Base-by-base conservation (phyloP, 2,797 vertebrate genomes). In the Helostoma temminkii region DNA sequence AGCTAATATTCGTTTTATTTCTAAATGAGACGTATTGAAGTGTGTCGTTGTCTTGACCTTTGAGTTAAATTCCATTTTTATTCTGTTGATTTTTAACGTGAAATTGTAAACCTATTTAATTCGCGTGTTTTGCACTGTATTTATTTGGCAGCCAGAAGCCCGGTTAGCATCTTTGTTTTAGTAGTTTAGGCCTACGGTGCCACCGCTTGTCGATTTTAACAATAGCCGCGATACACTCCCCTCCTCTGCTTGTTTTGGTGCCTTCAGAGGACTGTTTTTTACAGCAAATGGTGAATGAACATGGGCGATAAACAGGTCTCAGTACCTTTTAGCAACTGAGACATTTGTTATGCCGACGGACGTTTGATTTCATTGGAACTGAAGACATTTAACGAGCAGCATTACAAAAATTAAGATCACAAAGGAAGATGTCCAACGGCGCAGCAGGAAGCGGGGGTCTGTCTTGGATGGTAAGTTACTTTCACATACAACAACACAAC, bases 391-490 rank as follows among this genome's bases (percentile, higher is more conserved):
- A 66, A 58, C 56, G 54, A 82, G 74, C 78, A 53, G 70, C 75
- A 78, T 70, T 67, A 61, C 41, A 53, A 67, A 63, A 21, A 53
- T 63, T 61, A 53, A 64, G 77, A 82, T 64, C 89, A 92, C 91
- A 92, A 93, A 92, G 88, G 76, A 89, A 93, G 79, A 95, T 95
- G 94, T 95, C 94, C 81, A 94, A 94, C 91, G 93, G 91, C 67
- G 95, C 94, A 65, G 95, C 95, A 67, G 95, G 96, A 75, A 96
- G 96, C 90, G 96, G 95, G 12, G 95, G 88, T 49, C 88, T 97
- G 89, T 94, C 95, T 62, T 97, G 96, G 96, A 89, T 96, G 96
- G 96, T 97, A 84, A 97, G 95, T 95, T 88, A 53, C 10, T 74
- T 75, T 62, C 2, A 1, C 6, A 21, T 1, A 19, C 22, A 56